Percentiles rank a stretch among this genome's conserved stretches.
Conservation (phyloP, 2,797 vertebrate species). For the Lacerta viridis region DNA sequence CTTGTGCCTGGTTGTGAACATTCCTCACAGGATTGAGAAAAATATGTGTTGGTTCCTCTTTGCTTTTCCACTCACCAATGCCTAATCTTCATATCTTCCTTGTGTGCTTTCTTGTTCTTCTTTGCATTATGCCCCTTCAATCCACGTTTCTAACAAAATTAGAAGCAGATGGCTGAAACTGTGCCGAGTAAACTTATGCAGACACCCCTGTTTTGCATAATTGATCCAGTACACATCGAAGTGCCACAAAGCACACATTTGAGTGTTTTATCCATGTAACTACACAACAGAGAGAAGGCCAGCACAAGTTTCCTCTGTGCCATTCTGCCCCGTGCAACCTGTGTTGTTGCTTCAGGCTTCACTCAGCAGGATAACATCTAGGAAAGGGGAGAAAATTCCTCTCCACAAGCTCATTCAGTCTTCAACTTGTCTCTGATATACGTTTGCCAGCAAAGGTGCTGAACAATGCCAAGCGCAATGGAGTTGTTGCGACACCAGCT, state of each 20-base stretch:
- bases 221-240: not conserved
- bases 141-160: no score
- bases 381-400: not conserved
- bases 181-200: not conserved
- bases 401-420: not conserved
- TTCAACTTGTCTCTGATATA: constrained; percentile 11
- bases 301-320: not conserved
- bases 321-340: not conserved
- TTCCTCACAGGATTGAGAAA: not conserved
- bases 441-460: not conserved
- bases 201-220: not conserved
- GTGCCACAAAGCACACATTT: not conserved
- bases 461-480: constrained; percentile 15
- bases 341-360: not conserved
- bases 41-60: not conserved
- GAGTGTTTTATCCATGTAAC: not conserved
- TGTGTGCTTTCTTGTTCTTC: not conserved
- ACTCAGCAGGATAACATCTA: constrained; percentile 1
- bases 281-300: not conserved
- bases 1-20: not conserved
- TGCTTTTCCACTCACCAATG: not conserved
- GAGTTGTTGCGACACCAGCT: not conserved
- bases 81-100: not conserved
- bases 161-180: not conserved
- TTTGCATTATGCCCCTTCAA: not conserved